Evolutionary conservation across 1,140 invertebrate genomes (phyloP).

Genomic region (Aphelenchoides fujianensis): DNA sequence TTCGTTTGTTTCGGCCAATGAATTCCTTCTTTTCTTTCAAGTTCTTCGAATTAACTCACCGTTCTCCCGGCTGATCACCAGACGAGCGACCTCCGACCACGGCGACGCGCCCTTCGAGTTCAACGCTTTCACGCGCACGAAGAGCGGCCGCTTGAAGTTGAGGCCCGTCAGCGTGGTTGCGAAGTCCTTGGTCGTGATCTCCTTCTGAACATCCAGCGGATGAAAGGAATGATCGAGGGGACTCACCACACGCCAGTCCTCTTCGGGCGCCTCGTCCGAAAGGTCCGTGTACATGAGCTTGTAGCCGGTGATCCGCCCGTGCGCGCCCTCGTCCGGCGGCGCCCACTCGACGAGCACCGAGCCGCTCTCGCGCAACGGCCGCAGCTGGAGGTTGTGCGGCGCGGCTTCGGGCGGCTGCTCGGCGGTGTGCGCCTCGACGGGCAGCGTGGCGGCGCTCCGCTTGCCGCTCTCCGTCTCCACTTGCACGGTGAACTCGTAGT

Average conservation of each 20-base stretch:
- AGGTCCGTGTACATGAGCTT: constrained; percentile 86
- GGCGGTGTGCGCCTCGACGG: constrained; percentile 81
- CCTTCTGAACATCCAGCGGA: constrained; percentile 29
- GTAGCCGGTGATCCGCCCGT: constrained; percentile 85
- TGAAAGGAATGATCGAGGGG: constrained; percentile 7
- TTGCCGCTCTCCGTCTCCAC: constrained; percentile 84
- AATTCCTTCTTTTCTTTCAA: neutral
- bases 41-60: constrained; percentile 2
- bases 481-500: constrained; percentile 92
- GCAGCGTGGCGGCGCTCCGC: constrained; percentile 77
- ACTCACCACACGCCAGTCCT: constrained; percentile 40
- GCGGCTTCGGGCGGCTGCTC: constrained; percentile 92
- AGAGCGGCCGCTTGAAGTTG: constrained; percentile 63
- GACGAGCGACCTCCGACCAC: constrained; percentile 36
- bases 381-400: constrained; percentile 84
- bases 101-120: constrained; percentile 64
- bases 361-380: constrained; percentile 73
- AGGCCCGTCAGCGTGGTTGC: constrained; percentile 76
- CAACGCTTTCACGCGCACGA: constrained; percentile 63
- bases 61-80: constrained; percentile 10
- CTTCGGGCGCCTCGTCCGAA: constrained; percentile 17
- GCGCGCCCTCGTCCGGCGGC: constrained; percentile 83
- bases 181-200: constrained; percentile 83
- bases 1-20: neutral
- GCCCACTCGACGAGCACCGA: constrained; percentile 96